Conservation (phyloP, 2,113 vertebrate genomes). For the Ptilorrhoa leucosticta region DNA sequence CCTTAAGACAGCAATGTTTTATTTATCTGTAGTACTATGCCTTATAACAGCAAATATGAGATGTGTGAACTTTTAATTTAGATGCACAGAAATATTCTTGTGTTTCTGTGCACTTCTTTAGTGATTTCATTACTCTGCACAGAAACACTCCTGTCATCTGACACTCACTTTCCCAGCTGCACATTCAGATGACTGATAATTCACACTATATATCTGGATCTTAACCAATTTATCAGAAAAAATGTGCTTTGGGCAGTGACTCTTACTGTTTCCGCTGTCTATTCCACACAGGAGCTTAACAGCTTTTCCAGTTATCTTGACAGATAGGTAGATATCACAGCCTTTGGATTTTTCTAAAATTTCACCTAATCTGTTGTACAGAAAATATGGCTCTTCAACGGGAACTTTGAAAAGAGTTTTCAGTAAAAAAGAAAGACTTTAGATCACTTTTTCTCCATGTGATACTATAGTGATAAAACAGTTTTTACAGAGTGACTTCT, state of each 20-base stretch:
- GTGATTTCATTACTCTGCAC: accelerated
- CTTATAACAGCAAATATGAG: neutral
- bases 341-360: neutral
- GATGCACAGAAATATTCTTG: neutral
- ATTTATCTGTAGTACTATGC: neutral
- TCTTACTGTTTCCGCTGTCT: neutral
- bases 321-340: neutral
- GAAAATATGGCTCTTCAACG: neutral
- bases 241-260: neutral
- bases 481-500: neutral
- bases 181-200: neutral
- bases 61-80: neutral
- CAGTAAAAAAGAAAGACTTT: neutral
- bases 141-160: neutral
- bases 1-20: neutral
- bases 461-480: neutral
- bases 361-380: neutral
- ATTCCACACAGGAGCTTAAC: neutral
- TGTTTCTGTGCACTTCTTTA: neutral
- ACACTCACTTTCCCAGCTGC: neutral
- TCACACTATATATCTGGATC: neutral
- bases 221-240: neutral
- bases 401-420: neutral
- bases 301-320: neutral
- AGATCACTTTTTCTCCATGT: neutral